Evolutionary conservation across 1,140 invertebrate genomes (phyloP).

Genomic region (Nephila pilipes): DNA sequence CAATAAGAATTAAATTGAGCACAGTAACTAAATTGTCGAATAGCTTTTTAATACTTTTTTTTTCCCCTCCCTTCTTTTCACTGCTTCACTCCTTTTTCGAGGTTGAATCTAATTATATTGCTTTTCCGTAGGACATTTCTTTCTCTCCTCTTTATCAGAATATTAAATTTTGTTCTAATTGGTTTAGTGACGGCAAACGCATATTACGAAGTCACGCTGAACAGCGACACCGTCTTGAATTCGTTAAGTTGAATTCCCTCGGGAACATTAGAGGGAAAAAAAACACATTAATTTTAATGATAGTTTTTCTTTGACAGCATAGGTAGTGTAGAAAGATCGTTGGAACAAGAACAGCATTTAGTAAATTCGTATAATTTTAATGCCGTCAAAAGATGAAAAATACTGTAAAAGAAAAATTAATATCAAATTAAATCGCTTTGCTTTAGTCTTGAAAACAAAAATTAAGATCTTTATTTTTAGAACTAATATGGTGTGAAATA

Average conservation of each 20-base stretch:
- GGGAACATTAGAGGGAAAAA: background rate
- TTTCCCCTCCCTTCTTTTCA: background rate
- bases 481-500: too few species aligned
- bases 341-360: background rate
- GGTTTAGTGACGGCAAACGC: constrained; percentile 36
- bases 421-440: too few species aligned
- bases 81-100: constrained; percentile 8
- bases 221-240: constrained; percentile 41
- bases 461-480: too few species aligned
- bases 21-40: constrained; percentile 62
- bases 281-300: constrained; percentile 53
- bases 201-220: constrained; percentile 10
- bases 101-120: constrained; percentile 67
- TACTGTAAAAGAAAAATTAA: too few species aligned
- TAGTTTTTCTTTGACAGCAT: constrained; percentile 39
- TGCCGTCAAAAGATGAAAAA: too few species aligned
- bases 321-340: background rate
- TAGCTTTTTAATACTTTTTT: constrained; percentile 27
- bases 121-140: constrained; percentile 20
- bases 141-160: constrained; percentile 47
- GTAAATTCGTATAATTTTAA: too few species aligned
- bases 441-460: too few species aligned
- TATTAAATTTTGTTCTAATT: constrained; percentile 70
- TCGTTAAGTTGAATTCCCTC: constrained; percentile 13
- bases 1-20: constrained; percentile 57